These are phyloP conservation scores for Periparus ater DNA, from an alignment of 2,797 vertebrate genomes.

Conservation along the genomic window DNA sequence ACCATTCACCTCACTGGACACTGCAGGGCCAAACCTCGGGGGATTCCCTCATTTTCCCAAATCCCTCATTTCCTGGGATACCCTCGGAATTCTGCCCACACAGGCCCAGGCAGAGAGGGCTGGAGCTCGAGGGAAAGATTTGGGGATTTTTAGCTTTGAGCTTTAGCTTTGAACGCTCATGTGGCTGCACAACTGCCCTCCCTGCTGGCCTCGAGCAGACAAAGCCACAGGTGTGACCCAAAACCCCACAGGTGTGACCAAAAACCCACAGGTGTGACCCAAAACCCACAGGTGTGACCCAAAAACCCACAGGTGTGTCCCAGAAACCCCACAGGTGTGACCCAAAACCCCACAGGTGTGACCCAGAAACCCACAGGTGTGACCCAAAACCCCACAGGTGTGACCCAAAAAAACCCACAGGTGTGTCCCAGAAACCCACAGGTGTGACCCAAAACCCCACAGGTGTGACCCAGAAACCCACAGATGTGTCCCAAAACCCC, in stretches of 20 bases:
- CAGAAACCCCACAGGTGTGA: neutral
- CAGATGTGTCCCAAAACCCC: too few species aligned
- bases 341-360: neutral
- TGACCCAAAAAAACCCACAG: neutral
- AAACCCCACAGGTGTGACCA: neutral
- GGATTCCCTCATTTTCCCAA: neutral
- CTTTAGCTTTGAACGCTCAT: neutral
- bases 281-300: neutral
- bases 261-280: neutral
- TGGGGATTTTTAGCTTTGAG: neutral
- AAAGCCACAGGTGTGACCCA: neutral
- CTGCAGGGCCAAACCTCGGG: neutral
- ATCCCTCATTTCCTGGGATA: neutral
- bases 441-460: too few species aligned
- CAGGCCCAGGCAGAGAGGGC: too few species aligned
- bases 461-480: too few species aligned
- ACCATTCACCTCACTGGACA: neutral
- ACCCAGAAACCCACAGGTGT: neutral
- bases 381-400: neutral
- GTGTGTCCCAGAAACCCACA: too few species aligned
- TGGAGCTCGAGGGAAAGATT: neutral
- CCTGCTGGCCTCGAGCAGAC: neutral
- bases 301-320: neutral
- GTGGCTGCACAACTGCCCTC: neutral
- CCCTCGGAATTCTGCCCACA: neutral